Conservation (phyloP, 2,888 invertebrate genomes). For the Pyrocoelia pectoralis region DNA sequence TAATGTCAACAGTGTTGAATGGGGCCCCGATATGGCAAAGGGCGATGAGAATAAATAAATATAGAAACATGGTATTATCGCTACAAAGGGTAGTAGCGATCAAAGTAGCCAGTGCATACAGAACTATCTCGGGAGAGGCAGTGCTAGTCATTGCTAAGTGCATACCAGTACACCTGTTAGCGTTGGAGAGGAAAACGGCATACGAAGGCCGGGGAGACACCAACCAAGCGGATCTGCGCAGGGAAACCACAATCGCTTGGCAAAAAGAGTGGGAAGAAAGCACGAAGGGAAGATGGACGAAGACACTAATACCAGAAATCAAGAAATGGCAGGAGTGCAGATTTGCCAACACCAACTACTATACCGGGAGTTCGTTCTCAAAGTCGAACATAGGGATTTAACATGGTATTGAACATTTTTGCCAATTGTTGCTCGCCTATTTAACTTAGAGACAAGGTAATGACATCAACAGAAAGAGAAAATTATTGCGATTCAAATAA, state of each 20-base stretch:
- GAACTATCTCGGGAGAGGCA: neutral
- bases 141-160: neutral
- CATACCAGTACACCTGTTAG: neutral
- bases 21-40: conserved; percentile 30
- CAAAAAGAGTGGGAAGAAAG: neutral
- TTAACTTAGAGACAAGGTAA: too few relatives aligned
- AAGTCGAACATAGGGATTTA: too few relatives aligned
- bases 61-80: neutral
- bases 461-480: too few relatives aligned
- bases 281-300: neutral
- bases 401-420: too few relatives aligned
- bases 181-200: neutral
- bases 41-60: neutral
- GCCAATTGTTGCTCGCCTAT: too few relatives aligned
- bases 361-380: too few relatives aligned
- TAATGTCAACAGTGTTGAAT: conserved; percentile 26
- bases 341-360: conserved; percentile 20
- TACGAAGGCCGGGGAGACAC: neutral
- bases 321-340: conserved; percentile 20
- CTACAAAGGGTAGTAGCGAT: conserved; percentile 14
- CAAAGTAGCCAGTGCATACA: neutral
- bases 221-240: neutral
- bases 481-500: too few relatives aligned
- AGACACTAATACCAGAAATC: neutral
- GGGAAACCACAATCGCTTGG: neutral